These are phyloP conservation scores for Iguana delicatissima DNA, from an alignment of 2,797 vertebrate species.

Conservation along the genomic window DNA sequence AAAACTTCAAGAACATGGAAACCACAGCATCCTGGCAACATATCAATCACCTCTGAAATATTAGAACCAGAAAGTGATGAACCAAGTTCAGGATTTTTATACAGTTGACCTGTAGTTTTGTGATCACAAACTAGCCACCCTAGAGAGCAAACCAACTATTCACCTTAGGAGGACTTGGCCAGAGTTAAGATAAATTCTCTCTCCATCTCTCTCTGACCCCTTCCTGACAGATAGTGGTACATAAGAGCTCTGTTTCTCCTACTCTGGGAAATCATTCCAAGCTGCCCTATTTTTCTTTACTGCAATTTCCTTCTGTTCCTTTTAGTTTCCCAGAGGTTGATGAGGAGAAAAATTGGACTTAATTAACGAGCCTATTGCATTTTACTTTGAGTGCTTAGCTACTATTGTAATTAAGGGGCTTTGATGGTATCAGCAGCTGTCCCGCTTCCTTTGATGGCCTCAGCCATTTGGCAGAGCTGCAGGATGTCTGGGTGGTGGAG, in stretches of 20 bases:
- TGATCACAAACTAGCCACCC: background rate
- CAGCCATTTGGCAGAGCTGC: constrained; percentile 45
- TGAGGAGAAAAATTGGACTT: constrained; percentile 51
- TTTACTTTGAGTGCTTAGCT: constrained; percentile 46
- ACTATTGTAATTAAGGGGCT: constrained; percentile 52
- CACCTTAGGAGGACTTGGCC: background rate
- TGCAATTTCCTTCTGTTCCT: constrained; percentile 44
- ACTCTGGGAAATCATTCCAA: constrained; percentile 30
- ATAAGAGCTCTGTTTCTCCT: background rate
- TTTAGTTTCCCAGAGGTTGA: constrained; percentile 52
- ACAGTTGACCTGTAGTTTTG: background rate
- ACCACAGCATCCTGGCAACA: background rate
- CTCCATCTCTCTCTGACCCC: background rate
- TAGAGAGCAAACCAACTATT: background rate
- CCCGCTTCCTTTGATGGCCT: constrained; percentile 41
- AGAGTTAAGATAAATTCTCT: background rate
- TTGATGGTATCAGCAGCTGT: constrained; percentile 52
- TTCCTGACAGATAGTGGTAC: constrained; percentile 3
- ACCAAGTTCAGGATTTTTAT: background rate
- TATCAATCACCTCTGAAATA: background rate
- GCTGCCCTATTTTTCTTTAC: constrained; percentile 36
- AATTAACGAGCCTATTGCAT: constrained; percentile 49
- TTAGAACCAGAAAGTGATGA: background rate
- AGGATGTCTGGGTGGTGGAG: background rate
- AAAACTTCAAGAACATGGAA: background rate